A percentile compares a stretch with the other conserved stretches of the same genome.
Evolutionary conservation across 2,797 vertebrate species (phyloP).

Genomic region (Muraenolepis orangiensis): DNA sequence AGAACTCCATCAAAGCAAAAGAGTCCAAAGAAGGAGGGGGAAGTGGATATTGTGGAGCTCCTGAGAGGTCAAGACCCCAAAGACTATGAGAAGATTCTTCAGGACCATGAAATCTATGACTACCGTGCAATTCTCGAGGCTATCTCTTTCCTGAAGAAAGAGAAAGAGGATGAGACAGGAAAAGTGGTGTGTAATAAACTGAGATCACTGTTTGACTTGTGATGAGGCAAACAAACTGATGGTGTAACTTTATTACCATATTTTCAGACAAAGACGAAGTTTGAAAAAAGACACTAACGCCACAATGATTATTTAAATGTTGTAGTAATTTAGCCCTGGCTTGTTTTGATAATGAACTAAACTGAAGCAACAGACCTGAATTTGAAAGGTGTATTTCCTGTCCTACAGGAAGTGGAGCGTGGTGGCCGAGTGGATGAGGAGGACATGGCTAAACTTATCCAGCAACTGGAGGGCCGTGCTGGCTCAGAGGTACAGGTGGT

Average conservation of each 20-base stretch:
- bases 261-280: neutral
- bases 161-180: conserved; percentile 80
- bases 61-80: conserved; percentile 92
- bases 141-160: conserved; percentile 84
- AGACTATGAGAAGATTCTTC: conserved; percentile 89
- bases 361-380: neutral
- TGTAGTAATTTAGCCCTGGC: neutral
- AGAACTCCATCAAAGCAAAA: conserved; percentile 85
- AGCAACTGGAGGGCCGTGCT: conserved; percentile 67
- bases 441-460: conserved; percentile 85
- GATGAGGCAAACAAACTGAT: too few relatives aligned
- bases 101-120: conserved; percentile 88
- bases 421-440: conserved; percentile 80
- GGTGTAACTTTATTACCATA: neutral
- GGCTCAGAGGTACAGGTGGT: conserved; percentile 78
- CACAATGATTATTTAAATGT: neutral
- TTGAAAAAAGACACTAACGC: neutral
- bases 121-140: conserved; percentile 91
- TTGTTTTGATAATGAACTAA: neutral
- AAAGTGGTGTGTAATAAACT: conserved; percentile 71
- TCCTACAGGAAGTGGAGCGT: conserved; percentile 80
- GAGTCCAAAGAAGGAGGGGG: conserved; percentile 81
- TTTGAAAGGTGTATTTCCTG: neutral
- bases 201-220: neutral
- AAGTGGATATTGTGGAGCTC: conserved; percentile 84